Evolutionary conservation across 2,797 vertebrate species (phyloP).

Genomic region (Pteronotus mesoamericanus): DNA sequence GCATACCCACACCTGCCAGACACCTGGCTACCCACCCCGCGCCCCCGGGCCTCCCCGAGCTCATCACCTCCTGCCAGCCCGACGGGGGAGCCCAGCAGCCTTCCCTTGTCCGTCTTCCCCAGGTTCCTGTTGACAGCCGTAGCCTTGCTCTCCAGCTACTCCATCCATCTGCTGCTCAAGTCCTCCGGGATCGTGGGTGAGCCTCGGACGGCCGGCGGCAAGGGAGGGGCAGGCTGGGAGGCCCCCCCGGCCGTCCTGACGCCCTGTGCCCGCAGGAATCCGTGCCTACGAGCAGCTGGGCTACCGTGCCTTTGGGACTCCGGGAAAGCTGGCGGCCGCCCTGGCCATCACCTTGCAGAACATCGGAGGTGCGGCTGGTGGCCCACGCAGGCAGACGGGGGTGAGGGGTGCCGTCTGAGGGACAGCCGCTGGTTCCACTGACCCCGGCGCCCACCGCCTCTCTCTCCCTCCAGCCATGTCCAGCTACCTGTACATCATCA

Average conservation of each 20-base stretch:
- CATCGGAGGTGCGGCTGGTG: conserved; percentile 89
- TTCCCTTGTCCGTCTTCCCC: conserved; percentile 27
- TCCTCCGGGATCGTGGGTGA: conserved; percentile 96
- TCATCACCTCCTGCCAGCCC: too few species aligned
- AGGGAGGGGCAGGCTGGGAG: neutral
- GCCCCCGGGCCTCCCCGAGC: neutral
- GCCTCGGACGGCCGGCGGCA: neutral
- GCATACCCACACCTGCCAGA: neutral
- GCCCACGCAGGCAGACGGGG: neutral
- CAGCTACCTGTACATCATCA: conserved; percentile 98
- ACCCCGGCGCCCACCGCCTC: neutral
- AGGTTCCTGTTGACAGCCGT: conserved; percentile 94
- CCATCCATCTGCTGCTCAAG: conserved; percentile 96
- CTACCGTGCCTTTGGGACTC: conserved; percentile 92
- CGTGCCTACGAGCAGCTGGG: conserved; percentile 96
- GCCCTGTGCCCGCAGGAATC: conserved; percentile 84
- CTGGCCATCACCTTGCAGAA: conserved; percentile 96
- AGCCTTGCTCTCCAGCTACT: conserved; percentile 93
- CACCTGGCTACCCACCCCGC: neutral
- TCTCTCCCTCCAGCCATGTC: conserved; percentile 89
- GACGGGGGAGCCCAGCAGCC: neutral
- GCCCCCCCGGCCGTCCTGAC: neutral
- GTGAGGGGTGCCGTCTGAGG: accelerated
- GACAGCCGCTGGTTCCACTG: neutral
- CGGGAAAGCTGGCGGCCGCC: conserved; percentile 94